A percentile compares a stretch with the other conserved stretches of the same genome.
Conservation (phyloP, 2,797 vertebrate species). For the Nasua narica region DNA sequence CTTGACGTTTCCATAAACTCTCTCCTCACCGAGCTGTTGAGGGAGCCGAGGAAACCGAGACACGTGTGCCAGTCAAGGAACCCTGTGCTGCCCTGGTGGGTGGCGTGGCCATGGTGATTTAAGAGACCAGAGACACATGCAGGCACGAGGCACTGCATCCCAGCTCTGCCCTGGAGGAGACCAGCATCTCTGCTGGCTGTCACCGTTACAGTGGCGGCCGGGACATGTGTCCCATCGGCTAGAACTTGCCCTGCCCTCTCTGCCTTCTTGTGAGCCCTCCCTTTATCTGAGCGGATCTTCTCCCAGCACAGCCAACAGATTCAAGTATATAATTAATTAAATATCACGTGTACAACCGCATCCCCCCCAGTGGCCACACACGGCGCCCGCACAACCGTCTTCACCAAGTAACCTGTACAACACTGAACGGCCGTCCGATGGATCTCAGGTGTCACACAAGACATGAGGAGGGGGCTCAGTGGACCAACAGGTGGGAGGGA, state of each 20-base stretch:
- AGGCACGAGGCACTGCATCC: rapidly evolving
- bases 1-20: not conserved
- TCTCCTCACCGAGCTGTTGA: not conserved
- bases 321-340: not conserved
- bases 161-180: too few species aligned
- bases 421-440: not conserved
- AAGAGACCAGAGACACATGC: not conserved
- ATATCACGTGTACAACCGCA: not conserved
- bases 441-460: not conserved
- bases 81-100: rapidly evolving
- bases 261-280: not conserved
- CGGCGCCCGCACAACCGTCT: rapidly evolving
- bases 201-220: rapidly evolving
- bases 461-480: not conserved
- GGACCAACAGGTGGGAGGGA: not conserved
- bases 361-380: not conserved
- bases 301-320: not conserved
- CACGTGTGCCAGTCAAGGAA: not conserved
- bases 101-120: not conserved
- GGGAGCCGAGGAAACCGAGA: not conserved
- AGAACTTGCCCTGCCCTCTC: not conserved
- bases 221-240: not conserved
- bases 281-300: not conserved
- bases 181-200: not conserved
- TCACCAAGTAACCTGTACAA: not conserved